Conservation (phyloP, 2,888 invertebrate genomes). For the Ceriagrion tenellum region DNA sequence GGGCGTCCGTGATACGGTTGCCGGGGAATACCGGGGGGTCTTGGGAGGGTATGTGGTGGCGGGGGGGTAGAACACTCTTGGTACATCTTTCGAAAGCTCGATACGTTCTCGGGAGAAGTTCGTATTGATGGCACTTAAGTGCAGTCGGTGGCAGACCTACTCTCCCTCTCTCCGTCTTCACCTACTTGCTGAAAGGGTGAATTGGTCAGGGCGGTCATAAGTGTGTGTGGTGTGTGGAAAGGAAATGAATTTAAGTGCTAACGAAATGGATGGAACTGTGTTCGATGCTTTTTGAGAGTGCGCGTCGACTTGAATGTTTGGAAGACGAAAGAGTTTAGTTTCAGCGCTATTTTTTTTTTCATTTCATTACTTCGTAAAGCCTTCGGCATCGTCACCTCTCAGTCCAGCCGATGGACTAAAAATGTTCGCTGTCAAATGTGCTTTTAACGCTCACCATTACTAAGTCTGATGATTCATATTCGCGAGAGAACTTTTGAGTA, state of each 20-base stretch:
- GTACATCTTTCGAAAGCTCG: neutral
- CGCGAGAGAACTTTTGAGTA: neutral
- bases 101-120: neutral
- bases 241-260: slow-evolving; percentile 26
- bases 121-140: slow-evolving; percentile 12
- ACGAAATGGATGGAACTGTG: neutral
- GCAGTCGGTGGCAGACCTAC: neutral
- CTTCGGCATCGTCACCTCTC: neutral
- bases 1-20: neutral
- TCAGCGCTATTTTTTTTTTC: neutral
- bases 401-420: neutral
- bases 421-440: no score
- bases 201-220: neutral
- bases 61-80: neutral
- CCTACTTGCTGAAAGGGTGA: slow-evolving; percentile 28
- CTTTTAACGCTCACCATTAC: no score
- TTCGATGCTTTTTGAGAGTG: neutral
- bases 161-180: neutral
- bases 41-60: no score
- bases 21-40: neutral
- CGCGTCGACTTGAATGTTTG: neutral
- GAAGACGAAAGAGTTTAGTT: neutral
- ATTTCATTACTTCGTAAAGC: neutral
- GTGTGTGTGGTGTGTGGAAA: neutral
- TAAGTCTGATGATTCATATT: neutral